Evolutionary conservation across 2,113 vertebrate species (phyloP).

Genomic region (Syrrhaptes paradoxus): DNA sequence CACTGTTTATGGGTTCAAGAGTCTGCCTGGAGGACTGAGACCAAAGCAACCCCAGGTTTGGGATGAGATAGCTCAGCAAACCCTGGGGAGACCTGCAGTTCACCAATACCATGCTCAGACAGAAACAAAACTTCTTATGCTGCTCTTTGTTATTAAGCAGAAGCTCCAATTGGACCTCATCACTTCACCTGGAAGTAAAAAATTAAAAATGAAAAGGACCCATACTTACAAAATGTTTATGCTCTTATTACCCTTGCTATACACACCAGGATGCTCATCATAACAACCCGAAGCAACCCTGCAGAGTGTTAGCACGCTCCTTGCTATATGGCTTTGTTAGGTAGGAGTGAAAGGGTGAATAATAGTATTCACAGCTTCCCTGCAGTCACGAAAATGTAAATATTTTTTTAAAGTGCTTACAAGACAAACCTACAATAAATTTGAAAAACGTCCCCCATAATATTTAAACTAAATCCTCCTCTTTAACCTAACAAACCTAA

Average conservation of each 20-base stretch:
- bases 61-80: background rate
- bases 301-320: background rate
- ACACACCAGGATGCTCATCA: conserved; percentile 39
- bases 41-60: background rate
- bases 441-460: conserved; percentile 70
- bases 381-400: conserved; percentile 65
- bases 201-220: conserved; percentile 11
- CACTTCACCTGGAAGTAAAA: conserved; percentile 1
- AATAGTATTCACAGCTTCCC: conserved; percentile 58
- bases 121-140: background rate
- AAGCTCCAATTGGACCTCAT: background rate
- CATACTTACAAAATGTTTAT: conserved; percentile 59
- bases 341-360: conserved; percentile 18
- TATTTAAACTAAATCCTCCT: conserved; percentile 68
- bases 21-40: background rate
- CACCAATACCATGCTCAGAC: background rate
- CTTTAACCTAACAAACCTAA: conserved; percentile 69
- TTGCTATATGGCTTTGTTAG: background rate
- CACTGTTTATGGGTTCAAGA: background rate
- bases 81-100: background rate
- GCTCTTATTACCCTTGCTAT: conserved; percentile 49
- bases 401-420: conserved; percentile 72
- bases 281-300: conserved; percentile 39
- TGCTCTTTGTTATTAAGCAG: background rate
- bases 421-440: conserved; percentile 74